These are phyloP conservation scores for Psilopsiagon aymara DNA, from an alignment of 2,113 vertebrate species.

Conservation along the genomic window DNA sequence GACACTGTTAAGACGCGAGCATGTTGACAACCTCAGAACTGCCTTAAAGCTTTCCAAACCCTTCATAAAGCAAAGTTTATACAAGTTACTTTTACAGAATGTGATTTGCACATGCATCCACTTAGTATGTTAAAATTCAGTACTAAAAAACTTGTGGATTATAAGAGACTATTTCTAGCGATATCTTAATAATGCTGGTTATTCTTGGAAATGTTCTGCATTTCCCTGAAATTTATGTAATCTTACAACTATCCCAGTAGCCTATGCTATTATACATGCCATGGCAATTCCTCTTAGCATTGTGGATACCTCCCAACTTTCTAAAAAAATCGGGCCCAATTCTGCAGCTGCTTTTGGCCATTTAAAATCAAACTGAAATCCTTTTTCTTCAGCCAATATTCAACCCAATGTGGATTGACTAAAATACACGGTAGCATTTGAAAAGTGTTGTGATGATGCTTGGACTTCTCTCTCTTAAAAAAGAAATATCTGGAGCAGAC, in stretches of 20 bases:
- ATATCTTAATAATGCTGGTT: neutral
- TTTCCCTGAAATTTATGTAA: neutral
- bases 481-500: neutral
- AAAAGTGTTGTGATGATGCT: neutral
- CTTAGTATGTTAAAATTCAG: neutral
- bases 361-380: neutral
- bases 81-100: neutral
- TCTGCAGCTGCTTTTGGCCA: neutral
- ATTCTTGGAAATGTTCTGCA: neutral
- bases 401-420: neutral
- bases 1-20: neutral
- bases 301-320: neutral
- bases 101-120: neutral
- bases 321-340: neutral
- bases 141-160: neutral
- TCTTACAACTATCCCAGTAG: neutral
- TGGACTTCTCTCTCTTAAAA: neutral
- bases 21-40: neutral
- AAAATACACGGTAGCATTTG: neutral
- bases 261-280: neutral
- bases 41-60: neutral
- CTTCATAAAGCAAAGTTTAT: neutral
- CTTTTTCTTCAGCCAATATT: neutral
- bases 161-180: neutral
- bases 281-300: neutral